Conservation (phyloP, 1,140 invertebrate genomes). For the Sarcophaga peregrina region DNA sequence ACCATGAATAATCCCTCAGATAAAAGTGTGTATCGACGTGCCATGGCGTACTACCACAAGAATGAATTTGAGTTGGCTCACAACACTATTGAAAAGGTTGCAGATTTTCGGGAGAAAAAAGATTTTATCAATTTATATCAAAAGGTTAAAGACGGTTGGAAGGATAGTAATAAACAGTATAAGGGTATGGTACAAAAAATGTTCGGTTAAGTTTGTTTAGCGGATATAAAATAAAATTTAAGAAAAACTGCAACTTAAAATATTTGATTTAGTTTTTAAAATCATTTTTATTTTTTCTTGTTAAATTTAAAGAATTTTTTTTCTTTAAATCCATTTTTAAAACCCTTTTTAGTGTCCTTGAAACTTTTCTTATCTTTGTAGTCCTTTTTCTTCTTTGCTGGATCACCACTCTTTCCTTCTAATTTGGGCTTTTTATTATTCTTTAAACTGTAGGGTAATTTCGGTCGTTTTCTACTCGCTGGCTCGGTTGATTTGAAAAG, state of each 20-base stretch:
- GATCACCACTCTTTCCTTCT: conserved; percentile 41
- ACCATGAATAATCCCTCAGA: conserved; percentile 53
- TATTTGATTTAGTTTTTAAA: not conserved
- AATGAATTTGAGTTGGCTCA: conserved; percentile 62
- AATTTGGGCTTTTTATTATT: conserved; percentile 58
- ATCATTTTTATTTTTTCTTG: conserved; percentile 42
- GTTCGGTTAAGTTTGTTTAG: conserved; percentile 55
- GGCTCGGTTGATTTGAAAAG: conserved; percentile 56
- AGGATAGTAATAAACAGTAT: conserved; percentile 58
- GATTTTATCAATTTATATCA: conserved; percentile 58
- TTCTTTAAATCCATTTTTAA: conserved; percentile 14
- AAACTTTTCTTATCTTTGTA: not conserved
- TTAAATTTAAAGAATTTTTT: conserved; percentile 28
- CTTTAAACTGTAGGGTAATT: conserved; percentile 55
- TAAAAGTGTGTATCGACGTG: conserved; percentile 62
- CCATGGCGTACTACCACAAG: conserved; percentile 57
- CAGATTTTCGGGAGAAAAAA: conserved; percentile 58
- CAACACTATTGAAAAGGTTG: conserved; percentile 53
- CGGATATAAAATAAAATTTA: conserved; percentile 22
- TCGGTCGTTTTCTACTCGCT: conserved; percentile 54
- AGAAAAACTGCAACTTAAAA: not conserved
- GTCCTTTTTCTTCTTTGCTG: conserved; percentile 29
- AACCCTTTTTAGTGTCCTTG: conserved; percentile 1
- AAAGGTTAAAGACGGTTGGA: conserved; percentile 55
- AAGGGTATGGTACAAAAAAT: conserved; percentile 63